Evolutionary conservation across 2,888 invertebrate genomes (phyloP), one percentile per base, ranked within the genome.

Genomic region (Calliscelio sp.): DNA sequence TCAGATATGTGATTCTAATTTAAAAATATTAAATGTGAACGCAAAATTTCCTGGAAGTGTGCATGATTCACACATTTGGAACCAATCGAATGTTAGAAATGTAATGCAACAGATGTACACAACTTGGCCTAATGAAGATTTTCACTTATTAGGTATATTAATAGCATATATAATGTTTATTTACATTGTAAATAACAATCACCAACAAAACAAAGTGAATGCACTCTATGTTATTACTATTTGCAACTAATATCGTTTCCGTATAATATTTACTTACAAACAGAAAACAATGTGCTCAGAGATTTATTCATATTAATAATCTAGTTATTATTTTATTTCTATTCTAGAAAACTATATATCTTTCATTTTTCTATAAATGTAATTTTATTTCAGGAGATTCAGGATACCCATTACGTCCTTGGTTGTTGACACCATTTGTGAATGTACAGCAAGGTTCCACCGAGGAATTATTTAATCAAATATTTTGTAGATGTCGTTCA

Each of bases 331-430:
- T 28, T 28, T 28, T 28, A 8, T 28, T 8, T 28, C 28, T 28
- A n/a, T n/a, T n/a, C n/a, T n/a, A n/a, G n/a, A n/a, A n/a, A n/a
- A n/a, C n/a, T n/a, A n/a, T n/a, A n/a, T n/a, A n/a, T n/a, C n/a
- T n/a, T 28, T 28, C 28, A 28, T 28, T 28, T 28, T 6, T 28
- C 8, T 8, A 28, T 28, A 8, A 6, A 8, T 28, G 4, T 8
- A 28, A 28, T 28, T 28, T 28, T 28, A 38, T 38, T 59, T 11
- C 4, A 59, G 59, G 59, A 38, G 59, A 59, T 41, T 59, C 59
- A 22, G 59, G 59, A 20, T 59, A 59, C n/a, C 59, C 38, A n/a
- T n/a, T 59, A 5, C 20, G 59, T 14, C 41, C 41, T 10, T 59
- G 41, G 59, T 8, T 59, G 1, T 8, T 59, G 11, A 59, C 41